These are phyloP conservation scores for Galemys pyrenaicus DNA, from an alignment of 2,113 vertebrate genomes.

Conservation along the genomic window DNA sequence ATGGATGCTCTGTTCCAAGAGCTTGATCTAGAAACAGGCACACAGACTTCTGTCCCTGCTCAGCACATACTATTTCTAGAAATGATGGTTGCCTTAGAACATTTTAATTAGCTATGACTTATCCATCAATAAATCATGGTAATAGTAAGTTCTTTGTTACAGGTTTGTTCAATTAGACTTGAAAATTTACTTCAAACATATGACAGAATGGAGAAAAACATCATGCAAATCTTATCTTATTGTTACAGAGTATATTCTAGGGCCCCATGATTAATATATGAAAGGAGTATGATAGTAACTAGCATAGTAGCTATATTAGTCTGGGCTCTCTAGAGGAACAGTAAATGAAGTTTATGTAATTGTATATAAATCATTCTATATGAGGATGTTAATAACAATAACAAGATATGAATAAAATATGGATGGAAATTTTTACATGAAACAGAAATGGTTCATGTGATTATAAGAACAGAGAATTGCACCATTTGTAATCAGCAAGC, in stretches of 20 bases:
- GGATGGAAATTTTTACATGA: too few species aligned
- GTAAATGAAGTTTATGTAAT: not conserved
- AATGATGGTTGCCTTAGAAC: rapidly evolving
- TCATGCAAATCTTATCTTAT: not conserved
- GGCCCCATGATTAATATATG: not conserved
- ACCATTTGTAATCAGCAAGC: too few species aligned
- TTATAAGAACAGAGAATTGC: too few species aligned
- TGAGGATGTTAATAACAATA: too few species aligned
- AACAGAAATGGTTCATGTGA: too few species aligned
- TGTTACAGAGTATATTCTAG: not conserved
- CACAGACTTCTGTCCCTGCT: too few species aligned
- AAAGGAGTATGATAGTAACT: not conserved
- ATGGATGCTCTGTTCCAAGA: not conserved
- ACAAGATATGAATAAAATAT: too few species aligned
- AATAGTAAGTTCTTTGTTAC: not conserved
- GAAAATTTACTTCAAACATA: not conserved
- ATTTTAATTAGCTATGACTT: not conserved
- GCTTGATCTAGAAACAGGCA: rapidly evolving
- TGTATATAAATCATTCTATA: too few species aligned
- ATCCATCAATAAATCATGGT: not conserved
- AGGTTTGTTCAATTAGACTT: not conserved
- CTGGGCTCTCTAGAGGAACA: not conserved
- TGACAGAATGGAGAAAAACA: not conserved
- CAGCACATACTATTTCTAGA: too few species aligned
- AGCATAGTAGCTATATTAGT: not conserved